Base-by-base conservation (phyloP, 2,797 vertebrate species). In the Pterois miles region DNA sequence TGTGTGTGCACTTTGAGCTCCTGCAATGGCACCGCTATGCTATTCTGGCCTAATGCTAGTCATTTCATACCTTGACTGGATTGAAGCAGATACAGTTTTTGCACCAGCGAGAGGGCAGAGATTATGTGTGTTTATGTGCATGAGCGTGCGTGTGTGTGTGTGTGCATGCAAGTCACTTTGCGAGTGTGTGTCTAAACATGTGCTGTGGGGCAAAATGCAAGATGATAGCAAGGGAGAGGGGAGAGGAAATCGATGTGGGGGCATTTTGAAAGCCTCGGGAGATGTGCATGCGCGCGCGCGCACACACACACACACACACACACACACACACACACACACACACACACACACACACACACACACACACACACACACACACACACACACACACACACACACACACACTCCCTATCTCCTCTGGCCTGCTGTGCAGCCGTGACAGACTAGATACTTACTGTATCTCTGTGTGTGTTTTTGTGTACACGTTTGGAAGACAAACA, bases 51-150 rank as follows among this genome's bases (percentile, higher is more conserved):
- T 93, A 94, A 94, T 92, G 89, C 91, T 90, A 84, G 86, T 93
- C 78, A 93, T 94, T 94, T 94, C 91, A 94, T 91, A 91, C 79
- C 90, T 80, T 91, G 91, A 91, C 91, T 88, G 90, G 89, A 93
- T 92, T 92, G 90, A 48, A 78, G 88, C 74, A 90, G 88, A 93
- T 90, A 90, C 82, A 91, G 82, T 85, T 91, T 89, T 90, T 86
- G 83, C 85, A 78, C 88, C 72, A 84, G 82, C 12, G 43, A 91
- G 80, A 89, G 88, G 89, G 74, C 81, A 90, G 76, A 86, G 84
- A 89, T 91, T 90, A 90, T 84, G 77, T 87, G 87, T 83, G 82
- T 81, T 80, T 75, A 40, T 78, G 81, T 68, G 83, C 71, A 40
- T 25, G 64, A 11, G 73, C 2, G 56, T 31, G 60, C 48, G 65